Base-by-base conservation (phyloP, 2,888 invertebrate genomes). In the Thera britannica region DNA sequence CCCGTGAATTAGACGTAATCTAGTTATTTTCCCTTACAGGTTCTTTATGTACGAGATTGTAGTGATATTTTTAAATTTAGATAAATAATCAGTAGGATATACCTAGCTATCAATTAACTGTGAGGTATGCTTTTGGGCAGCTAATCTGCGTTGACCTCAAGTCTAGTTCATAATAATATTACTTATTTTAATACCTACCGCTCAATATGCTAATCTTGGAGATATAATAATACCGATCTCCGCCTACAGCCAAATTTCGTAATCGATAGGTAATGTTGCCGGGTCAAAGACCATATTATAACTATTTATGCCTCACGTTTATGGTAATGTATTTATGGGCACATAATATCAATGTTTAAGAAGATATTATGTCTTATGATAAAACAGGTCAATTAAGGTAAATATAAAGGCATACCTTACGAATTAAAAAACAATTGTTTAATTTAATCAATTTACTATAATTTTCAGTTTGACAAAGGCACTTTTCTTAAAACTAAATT, bases 121-220 rank as follows among this genome's bases (percentile, higher is more conserved):
- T 46, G 8, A 46, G 7, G 49, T 49, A 3, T 12, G n/a, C 5
- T 12, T 49, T n/a, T 1, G 49, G 7, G 12, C 12, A 3, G 4
- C 4, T 12, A 49, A 49, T 5, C 12, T 12, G 6, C 11, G 12
- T 49, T 9, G 44, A 9, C 9, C 44, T 46, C 46, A 46, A 46
- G 46, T 46, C 12, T 49, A 52, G 9, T 34, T 52, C 3, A 34
- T 34, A 3, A 51, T 8, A 8, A 34, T 34, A 52, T 52, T 52
- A 23, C 49, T 49, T 5, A 12, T 3, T 49, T 38, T 8, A 23
- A 36, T 11, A 55, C 49, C 61, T 68, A 70, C 66, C 71, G 71
- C 59, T 72, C 67, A 75, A 74, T 77, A 81, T 76, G 74, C 62
- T 81, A 77, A 80, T 79, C 75, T 77, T 61, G 63, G 66, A 78